A percentile compares a stretch with the other conserved stretches of the same genome.
These are phyloP conservation scores for Aleadryas rufinucha DNA, from an alignment of 2,113 vertebrate genomes.

Conservation along the genomic window DNA sequence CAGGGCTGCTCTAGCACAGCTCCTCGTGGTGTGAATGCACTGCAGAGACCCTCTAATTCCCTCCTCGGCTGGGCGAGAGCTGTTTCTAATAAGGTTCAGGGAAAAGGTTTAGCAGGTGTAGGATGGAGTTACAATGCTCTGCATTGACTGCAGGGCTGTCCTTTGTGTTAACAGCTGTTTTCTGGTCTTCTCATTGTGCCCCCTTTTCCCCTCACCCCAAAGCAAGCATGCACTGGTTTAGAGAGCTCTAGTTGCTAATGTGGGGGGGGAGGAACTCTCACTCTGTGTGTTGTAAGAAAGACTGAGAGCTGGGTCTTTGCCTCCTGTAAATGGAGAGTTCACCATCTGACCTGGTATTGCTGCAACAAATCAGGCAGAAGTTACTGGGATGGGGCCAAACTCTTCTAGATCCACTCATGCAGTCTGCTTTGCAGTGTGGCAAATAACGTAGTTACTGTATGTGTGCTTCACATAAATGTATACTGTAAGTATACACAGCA, in stretches of 20 bases:
- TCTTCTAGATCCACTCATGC: neutral
- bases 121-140: neutral
- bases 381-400: neutral
- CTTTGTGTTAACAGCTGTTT: neutral
- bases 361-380: neutral
- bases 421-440: neutral
- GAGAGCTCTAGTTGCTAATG: neutral
- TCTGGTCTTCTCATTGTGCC: neutral
- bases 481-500: neutral
- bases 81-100: neutral
- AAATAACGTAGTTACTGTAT: fast-evolving
- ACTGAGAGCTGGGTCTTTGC: neutral
- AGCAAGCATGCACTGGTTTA: neutral
- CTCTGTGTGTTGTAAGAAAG: no score
- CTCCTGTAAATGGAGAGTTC: neutral
- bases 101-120: slow-evolving; percentile 26
- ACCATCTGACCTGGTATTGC: neutral
- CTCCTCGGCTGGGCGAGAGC: neutral
- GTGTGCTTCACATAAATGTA: neutral
- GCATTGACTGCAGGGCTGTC: neutral
- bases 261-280: neutral
- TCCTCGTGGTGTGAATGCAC: neutral
- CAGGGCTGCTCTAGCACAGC: neutral
- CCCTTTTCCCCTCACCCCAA: neutral
- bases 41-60: neutral